phyloP scores from a whole-genome alignment of 1,140 invertebrate genomes.

The Periplaneta americana region DNA sequence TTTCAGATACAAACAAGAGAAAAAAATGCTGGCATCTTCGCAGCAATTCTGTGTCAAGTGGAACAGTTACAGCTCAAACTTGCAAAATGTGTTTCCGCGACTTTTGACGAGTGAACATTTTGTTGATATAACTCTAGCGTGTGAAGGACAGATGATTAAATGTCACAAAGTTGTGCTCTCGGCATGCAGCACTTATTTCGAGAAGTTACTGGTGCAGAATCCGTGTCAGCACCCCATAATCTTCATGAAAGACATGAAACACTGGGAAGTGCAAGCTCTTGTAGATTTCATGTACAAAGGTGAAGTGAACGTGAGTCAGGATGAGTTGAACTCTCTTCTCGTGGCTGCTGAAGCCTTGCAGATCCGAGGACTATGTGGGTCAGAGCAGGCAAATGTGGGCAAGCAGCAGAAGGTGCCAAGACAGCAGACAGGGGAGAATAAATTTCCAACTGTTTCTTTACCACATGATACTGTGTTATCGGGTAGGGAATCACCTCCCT shows the following conservation, averaged over 20 bases:
- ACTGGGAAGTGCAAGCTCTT: constrained; percentile 71
- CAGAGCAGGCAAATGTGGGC: not conserved
- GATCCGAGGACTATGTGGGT: constrained; percentile 16
- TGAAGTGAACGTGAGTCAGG: constrained; percentile 78
- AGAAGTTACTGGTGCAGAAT: constrained; percentile 38
- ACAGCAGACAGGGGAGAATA: not conserved
- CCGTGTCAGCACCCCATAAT: constrained; percentile 41
- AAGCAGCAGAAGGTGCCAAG: not conserved
- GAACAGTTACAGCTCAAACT: constrained; percentile 82
- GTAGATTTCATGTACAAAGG: constrained; percentile 87
- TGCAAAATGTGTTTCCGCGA: constrained; percentile 72
- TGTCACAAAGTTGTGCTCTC: constrained; percentile 69
- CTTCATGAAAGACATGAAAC: constrained; percentile 39
- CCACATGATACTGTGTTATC: constrained; percentile 3
- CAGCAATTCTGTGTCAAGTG: constrained; percentile 70
- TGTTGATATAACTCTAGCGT: constrained; percentile 83
- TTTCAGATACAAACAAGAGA: not conserved
- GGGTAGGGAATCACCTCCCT: not conserved
- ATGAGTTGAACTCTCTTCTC: constrained; percentile 68
- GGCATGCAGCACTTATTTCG: constrained; percentile 41
- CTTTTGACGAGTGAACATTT: constrained; percentile 78
- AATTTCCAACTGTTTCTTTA: not conserved
- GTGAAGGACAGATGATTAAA: constrained; percentile 78
- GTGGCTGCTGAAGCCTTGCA: constrained; percentile 70
- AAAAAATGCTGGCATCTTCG: constrained; percentile 11